Evolutionary conservation across 2,888 invertebrate genomes (phyloP).

Genomic region (Malachius bipustulatus): DNA sequence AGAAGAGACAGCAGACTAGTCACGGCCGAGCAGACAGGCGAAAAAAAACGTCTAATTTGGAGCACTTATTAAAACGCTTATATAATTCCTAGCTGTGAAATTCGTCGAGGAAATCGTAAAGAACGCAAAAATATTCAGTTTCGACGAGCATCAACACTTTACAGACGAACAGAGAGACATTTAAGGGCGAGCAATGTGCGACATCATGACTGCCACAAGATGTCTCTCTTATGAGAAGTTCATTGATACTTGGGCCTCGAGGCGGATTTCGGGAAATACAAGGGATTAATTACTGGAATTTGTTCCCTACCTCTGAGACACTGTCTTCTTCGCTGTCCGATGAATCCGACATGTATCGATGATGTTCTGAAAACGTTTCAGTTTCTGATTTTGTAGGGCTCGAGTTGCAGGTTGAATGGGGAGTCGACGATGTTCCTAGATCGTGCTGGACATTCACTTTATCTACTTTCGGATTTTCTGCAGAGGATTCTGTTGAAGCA

Average conservation of each 20-base stretch:
- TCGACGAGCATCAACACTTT: too few relatives aligned
- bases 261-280: conserved; percentile 29
- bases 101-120: too few relatives aligned
- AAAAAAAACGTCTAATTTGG: too few relatives aligned
- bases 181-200: conserved; percentile 16
- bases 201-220: conserved; percentile 41
- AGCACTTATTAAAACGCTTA: too few relatives aligned
- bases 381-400: conserved; percentile 76
- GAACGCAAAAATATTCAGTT: too few relatives aligned
- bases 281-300: conserved; percentile 23
- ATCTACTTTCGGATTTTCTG: conserved; percentile 73
- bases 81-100: too few relatives aligned
- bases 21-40: too few relatives aligned
- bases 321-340: conserved; percentile 95
- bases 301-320: conserved; percentile 76
- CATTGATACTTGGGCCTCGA: conserved; percentile 40
- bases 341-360: conserved; percentile 84
- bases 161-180: too few relatives aligned
- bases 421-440: conserved; percentile 62
- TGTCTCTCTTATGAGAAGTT: conserved; percentile 50
- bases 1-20: too few relatives aligned
- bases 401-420: conserved; percentile 67
- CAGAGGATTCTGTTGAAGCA: conserved; percentile 64
- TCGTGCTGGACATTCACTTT: conserved; percentile 64
- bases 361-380: conserved; percentile 76